phyloP scores from a whole-genome alignment of 2,797 vertebrate species.

The Petrocephalus sullivani region DNA sequence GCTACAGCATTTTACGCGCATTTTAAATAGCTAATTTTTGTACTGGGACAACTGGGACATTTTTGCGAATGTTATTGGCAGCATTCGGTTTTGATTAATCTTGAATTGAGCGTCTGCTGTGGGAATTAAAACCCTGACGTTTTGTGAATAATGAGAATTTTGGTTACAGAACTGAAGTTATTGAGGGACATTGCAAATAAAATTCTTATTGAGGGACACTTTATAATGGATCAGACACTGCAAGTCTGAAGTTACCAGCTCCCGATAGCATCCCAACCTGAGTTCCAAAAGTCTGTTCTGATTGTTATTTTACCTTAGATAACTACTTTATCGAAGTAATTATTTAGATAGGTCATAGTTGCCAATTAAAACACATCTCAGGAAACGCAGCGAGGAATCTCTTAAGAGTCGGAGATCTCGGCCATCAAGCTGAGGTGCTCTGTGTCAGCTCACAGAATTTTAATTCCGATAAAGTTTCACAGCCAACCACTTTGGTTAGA shows the following conservation, averaged over 20 bases:
- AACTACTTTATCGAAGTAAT: background rate
- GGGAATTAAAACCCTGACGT: background rate
- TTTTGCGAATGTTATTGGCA: background rate
- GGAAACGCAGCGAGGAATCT: background rate
- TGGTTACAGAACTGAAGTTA: background rate
- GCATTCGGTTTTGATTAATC: background rate
- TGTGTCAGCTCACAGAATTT: background rate
- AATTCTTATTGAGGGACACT: background rate
- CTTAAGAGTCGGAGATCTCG: background rate
- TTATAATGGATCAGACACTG: background rate
- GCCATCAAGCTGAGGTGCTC: background rate
- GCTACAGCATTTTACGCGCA: background rate
- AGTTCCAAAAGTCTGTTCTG: background rate
- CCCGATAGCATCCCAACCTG: background rate
- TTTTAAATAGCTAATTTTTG: background rate
- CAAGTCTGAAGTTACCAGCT: background rate
- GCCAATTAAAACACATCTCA: background rate
- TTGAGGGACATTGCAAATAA: background rate
- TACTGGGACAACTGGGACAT: background rate
- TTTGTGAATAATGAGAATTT: background rate
- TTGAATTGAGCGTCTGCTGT: background rate
- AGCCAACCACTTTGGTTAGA: background rate
- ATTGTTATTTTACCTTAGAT: background rate
- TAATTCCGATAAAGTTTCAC: background rate
- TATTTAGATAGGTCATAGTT: background rate